A percentile compares a stretch with the other conserved stretches of the same genome.
These are phyloP conservation scores for Pogoniulus pusillus DNA, from an alignment of 2,797 vertebrate genomes.

Conservation along the genomic window DNA sequence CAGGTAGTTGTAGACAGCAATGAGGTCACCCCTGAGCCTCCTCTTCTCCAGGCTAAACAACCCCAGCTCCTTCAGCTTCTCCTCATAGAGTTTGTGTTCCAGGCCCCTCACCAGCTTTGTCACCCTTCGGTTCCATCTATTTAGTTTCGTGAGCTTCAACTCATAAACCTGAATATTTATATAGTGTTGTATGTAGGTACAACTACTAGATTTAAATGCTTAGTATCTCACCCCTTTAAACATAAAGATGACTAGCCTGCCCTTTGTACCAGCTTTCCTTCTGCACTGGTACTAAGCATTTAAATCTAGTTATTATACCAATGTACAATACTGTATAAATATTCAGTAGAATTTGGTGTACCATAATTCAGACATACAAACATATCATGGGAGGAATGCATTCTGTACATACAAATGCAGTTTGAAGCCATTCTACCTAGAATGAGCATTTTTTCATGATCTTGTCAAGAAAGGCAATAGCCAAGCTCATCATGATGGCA, in stretches of 20 bases:
- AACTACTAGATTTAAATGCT: too few relatives aligned
- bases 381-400: background rate
- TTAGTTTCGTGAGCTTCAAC: constrained; percentile 32
- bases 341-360: background rate
- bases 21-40: too few relatives aligned
- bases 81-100: too few relatives aligned
- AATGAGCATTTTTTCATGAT: background rate
- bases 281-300: constrained; percentile 2
- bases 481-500: accelerated
- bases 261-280: background rate
- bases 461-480: background rate
- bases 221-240: background rate
- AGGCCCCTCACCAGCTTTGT: too few relatives aligned
- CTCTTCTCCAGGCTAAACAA: too few relatives aligned
- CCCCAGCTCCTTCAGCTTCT: too few relatives aligned
- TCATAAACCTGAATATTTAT: too few relatives aligned
- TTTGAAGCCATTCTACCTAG: background rate
- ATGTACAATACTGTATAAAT: background rate
- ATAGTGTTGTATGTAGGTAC: too few relatives aligned
- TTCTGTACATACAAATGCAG: background rate
- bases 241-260: background rate
- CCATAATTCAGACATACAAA: background rate
- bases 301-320: background rate
- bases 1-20: too few relatives aligned
- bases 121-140: constrained; percentile 10